These are phyloP conservation scores for Chironomus riparius DNA, from an alignment of 2,888 invertebrate species.

Conservation along the genomic window DNA sequence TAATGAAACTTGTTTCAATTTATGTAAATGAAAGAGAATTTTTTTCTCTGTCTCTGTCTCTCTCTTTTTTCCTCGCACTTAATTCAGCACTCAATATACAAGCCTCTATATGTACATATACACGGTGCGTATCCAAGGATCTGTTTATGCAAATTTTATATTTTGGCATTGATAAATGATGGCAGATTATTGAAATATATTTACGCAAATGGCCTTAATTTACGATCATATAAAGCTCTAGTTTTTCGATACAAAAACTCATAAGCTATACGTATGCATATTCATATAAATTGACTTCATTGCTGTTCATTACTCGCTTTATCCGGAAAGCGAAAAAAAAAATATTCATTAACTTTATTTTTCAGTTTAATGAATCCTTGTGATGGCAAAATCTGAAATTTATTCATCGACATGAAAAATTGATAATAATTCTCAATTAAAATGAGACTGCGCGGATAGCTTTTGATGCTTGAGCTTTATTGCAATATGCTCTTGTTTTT, in stretches of 20 bases:
- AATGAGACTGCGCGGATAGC: not conserved
- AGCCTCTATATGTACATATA: not conserved
- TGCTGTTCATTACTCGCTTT: not conserved
- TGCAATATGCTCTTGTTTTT: too few species aligned
- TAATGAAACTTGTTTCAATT: constrained; percentile 6
- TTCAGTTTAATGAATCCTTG: not conserved
- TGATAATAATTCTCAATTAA: constrained; percentile 23
- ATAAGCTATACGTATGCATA: not conserved
- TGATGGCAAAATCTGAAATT: not conserved
- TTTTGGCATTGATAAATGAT: constrained; percentile 26
- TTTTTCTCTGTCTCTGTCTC: not conserved
- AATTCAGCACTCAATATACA: not conserved
- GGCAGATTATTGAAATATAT: constrained; percentile 25
- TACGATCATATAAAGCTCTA: constrained; percentile 9
- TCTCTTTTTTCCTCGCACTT: not conserved
- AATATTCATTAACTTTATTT: not conserved
- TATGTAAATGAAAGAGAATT: not conserved
- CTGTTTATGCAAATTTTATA: constrained; percentile 23
- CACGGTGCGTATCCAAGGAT: constrained; percentile 7
- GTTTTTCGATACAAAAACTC: not conserved
- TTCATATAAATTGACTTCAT: not conserved
- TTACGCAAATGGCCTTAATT: constrained; percentile 25
- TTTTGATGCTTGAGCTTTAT: too few species aligned
- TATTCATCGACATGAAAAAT: not conserved
- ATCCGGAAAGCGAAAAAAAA: not conserved